phyloP scores from a whole-genome alignment of 2,797 vertebrate genomes.

The Cryptoblepharus egeriae region DNA sequence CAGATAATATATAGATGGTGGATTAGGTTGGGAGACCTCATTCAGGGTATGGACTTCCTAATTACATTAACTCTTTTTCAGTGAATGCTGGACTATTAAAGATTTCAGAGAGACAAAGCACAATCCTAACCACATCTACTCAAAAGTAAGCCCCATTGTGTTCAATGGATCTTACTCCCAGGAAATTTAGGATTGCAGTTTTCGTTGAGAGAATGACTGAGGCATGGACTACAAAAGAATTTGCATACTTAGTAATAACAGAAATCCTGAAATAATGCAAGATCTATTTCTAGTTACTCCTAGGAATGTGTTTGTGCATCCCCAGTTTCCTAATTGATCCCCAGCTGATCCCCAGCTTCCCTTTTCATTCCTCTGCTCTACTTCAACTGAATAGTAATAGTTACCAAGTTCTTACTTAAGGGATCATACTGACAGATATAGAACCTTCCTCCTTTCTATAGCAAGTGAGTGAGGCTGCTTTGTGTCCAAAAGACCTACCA shows the following conservation, averaged over 20 bases:
- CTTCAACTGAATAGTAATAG: not conserved
- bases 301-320: not conserved
- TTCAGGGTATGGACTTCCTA: not conserved
- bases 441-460: not conserved
- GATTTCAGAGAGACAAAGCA: too few relatives aligned
- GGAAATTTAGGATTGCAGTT: too few relatives aligned
- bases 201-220: not conserved
- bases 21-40: too few relatives aligned
- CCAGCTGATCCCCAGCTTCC: not conserved
- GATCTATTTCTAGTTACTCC: not conserved
- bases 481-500: not conserved
- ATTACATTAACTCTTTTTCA: not conserved
- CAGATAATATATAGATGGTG: not conserved
- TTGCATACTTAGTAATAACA: not conserved
- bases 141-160: too few relatives aligned
- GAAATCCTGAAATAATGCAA: not conserved
- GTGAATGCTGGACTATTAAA: not conserved
- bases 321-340: not conserved
- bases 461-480: not conserved
- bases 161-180: too few relatives aligned
- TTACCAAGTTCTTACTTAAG: not conserved
- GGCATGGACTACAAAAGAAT: not conserved
- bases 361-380: not conserved
- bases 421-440: conserved; percentile 11
- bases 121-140: too few relatives aligned